Conservation (phyloP, 2,797 vertebrate species). For the Pipistrellus nathusii region DNA sequence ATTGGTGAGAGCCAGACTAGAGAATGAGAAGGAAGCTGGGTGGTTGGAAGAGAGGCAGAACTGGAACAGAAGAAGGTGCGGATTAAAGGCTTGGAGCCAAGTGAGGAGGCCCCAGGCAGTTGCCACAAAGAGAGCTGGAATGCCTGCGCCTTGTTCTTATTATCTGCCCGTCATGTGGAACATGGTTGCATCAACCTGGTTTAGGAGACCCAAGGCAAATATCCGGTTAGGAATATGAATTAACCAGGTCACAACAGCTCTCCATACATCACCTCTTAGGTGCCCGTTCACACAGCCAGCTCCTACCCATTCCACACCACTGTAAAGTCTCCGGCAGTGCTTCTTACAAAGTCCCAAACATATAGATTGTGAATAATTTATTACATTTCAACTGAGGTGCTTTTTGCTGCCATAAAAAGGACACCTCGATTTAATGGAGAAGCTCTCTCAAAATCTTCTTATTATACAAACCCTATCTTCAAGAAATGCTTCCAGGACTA, state of each 20-base stretch:
- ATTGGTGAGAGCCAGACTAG: neutral
- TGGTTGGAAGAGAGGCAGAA: neutral
- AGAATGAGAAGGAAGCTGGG: neutral
- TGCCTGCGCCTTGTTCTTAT: neutral
- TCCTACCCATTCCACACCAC: neutral
- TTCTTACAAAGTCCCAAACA: neutral
- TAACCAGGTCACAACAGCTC: neutral
- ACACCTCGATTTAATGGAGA: neutral
- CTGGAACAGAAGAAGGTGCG: neutral
- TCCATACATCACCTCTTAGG: neutral
- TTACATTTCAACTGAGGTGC: neutral
- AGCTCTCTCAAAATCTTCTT: neutral
- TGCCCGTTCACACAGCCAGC: neutral
- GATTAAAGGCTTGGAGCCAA: neutral
- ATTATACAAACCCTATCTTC: neutral
- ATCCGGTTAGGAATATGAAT: neutral
- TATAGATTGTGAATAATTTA: slow-evolving; percentile 1
- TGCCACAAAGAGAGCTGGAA: neutral
- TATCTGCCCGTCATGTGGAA: neutral
- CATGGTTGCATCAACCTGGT: neutral
- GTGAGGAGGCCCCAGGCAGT: neutral
- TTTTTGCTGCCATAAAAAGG: neutral
- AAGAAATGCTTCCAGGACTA: neutral
- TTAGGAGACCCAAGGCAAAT: neutral
- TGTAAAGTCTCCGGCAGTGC: neutral